Evolutionary conservation across 2,797 vertebrate genomes (phyloP).

Genomic region (Gobionotothen gibberifrons): DNA sequence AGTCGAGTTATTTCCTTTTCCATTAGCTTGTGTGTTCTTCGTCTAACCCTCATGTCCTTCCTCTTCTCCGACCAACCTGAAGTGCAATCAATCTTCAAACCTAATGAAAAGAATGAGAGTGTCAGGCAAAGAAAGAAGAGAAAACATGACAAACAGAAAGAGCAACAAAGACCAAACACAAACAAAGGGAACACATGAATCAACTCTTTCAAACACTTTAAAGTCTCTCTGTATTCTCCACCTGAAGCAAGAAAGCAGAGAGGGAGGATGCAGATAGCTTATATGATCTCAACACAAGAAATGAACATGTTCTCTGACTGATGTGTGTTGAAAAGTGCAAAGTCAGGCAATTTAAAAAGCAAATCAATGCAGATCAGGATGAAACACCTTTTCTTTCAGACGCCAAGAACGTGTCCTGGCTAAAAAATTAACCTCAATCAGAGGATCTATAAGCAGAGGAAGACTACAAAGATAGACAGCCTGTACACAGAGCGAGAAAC

Average conservation of each 20-base stretch:
- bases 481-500: conserved; percentile 5
- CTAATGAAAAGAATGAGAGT: conserved; percentile 44
- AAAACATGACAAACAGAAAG: conserved; percentile 42
- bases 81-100: conserved; percentile 37
- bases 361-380: conserved; percentile 25
- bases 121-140: conserved; percentile 47
- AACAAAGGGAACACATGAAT: conserved; percentile 38
- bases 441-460: conserved; percentile 38
- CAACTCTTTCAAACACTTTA: conserved; percentile 15
- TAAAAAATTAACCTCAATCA: conserved; percentile 68
- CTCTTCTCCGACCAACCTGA: not conserved
- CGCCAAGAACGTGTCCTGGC: conserved; percentile 40
- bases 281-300: conserved; percentile 24
- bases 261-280: conserved; percentile 3
- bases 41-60: conserved; percentile 20
- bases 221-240: conserved; percentile 14
- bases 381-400: conserved; percentile 37
- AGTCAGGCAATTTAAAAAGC: conserved; percentile 44
- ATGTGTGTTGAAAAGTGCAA: conserved; percentile 25
- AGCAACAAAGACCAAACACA: conserved; percentile 35
- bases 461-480: conserved; percentile 17
- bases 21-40: not conserved
- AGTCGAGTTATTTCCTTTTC: not conserved
- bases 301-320: conserved; percentile 8
- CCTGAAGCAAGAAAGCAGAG: not conserved